Evolutionary conservation across 1,140 invertebrate genomes (phyloP).

Genomic region (Penaeus japonicus): DNA sequence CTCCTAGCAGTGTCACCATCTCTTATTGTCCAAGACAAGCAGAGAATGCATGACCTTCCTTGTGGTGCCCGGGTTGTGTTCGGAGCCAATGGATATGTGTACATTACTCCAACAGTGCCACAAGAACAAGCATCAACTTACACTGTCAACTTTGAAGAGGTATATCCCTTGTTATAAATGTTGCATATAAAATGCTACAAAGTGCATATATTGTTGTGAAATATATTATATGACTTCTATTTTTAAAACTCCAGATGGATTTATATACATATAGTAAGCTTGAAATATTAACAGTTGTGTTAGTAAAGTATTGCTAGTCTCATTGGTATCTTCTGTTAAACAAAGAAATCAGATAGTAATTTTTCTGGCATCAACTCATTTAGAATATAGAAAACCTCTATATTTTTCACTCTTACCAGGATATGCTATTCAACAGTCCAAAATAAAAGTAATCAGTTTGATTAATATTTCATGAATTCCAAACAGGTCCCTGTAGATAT

Average conservation of each 20-base stretch:
- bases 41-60: conserved; percentile 93
- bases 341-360: no score
- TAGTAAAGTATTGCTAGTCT: no score
- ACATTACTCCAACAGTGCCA: conserved; percentile 79
- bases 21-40: conserved; percentile 93
- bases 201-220: not conserved
- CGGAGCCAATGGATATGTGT: conserved; percentile 96
- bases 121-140: conserved; percentile 56
- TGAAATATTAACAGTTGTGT: not conserved
- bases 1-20: conserved; percentile 91
- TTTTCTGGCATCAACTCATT: no score
- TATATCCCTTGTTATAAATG: not conserved
- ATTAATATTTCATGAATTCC: no score
- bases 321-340: no score
- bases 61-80: conserved; percentile 91
- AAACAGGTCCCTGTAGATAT: conserved; percentile 50
- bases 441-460: not conserved
- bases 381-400: no score
- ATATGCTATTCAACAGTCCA: no score
- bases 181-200: not conserved
- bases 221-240: not conserved
- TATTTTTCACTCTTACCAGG: no score
- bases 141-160: conserved; percentile 58
- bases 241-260: not conserved
- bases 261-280: not conserved